Base-by-base conservation (phyloP, 2,113 vertebrate genomes). In the Hypomesus transpacificus region DNA sequence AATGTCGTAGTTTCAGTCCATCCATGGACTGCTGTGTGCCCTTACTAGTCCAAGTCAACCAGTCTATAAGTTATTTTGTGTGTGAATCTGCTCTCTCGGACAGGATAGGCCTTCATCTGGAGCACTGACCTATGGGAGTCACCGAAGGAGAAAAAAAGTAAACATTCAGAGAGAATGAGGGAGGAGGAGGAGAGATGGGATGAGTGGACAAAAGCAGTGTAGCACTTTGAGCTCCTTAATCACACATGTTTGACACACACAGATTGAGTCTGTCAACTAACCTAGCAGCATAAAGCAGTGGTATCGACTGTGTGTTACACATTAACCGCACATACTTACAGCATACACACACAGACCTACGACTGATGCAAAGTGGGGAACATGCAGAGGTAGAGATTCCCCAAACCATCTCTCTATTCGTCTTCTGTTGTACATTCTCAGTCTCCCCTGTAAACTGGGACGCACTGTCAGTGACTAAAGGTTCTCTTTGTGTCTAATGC, bases 221-320 rank as follows among this genome's bases (percentile, higher is more conserved):
- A 89, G 79, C 81, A 86, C 83, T 85, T 86, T 86, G 87, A 86
- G 87, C 88, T 92, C 87, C 84, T 92, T 91, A 93, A 93, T 92
- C 91, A 92, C 87, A 81, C 76, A 78, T 14, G 82, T 87, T 85
- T 91, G 90, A 92, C 91, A 93, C 89, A 81, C 89, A 89, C 87
- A 91, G 90, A 91, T 91, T 92, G 87, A 91, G 86, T 85, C 78
- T 80, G 80, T 87, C 86, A 85, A 85, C 84, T 85, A 84, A 82
- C 70, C 71, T 73, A 73, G 84, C 84, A 82, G 75, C 75, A 80
- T 34, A 20, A 77, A 80, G 81, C 80, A 86, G 87, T 87, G 83
- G 52, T 84, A 93, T 93, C 89, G 91, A 92, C 89, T 84, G 3
- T n/a, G 4, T 20, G 89, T 92, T 91, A 93, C 81, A 90, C 60